Conservation (phyloP, 1,140 invertebrate genomes). For the Drosophila tsacasi region DNA sequence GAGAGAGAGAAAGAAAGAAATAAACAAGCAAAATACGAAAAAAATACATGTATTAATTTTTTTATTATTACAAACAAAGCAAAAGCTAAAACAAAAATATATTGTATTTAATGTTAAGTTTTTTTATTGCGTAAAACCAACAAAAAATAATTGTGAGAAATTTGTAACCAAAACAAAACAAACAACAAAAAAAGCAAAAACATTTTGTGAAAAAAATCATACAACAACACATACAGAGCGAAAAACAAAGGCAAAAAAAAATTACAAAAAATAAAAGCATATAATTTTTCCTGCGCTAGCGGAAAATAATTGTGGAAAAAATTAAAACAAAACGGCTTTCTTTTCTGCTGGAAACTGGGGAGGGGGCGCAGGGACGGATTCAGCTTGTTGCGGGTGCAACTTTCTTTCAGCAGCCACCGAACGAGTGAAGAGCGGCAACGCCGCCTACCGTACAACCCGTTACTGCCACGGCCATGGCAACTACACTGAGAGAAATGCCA, state of each 20-base stretch:
- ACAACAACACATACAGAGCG: conserved; percentile 56
- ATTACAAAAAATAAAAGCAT: conserved; percentile 79
- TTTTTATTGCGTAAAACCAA: conserved; percentile 78
- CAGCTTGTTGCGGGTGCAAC: conserved; percentile 68
- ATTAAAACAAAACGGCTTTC: conserved; percentile 81
- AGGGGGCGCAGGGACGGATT: conserved; percentile 1
- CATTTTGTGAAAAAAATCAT: conserved; percentile 61
- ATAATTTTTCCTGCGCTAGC: conserved; percentile 81
- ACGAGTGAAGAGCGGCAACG: conserved; percentile 61
- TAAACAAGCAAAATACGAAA: conserved; percentile 64
- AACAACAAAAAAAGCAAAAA: conserved; percentile 59
- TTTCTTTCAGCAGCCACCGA: conserved; percentile 69
- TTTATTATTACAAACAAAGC: conserved; percentile 67
- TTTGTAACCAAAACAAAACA: conserved; percentile 81
- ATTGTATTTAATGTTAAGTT: conserved; percentile 84
- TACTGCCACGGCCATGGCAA: conserved; percentile 50
- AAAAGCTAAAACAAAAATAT: conserved; percentile 65
- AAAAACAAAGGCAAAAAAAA: conserved; percentile 60
- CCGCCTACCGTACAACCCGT: conserved; percentile 30
- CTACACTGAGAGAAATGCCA: conserved; percentile 16
- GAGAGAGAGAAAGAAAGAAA: conserved; percentile 49
- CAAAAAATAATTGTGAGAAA: conserved; percentile 76
- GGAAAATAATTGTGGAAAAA: conserved; percentile 83
- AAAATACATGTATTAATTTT: conserved; percentile 81
- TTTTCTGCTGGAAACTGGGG: conserved; percentile 50